A percentile compares a stretch with the other conserved stretches of the same genome.
Conservation (phyloP, 2,797 vertebrate species). For the Otolemur crassicaudatus region DNA sequence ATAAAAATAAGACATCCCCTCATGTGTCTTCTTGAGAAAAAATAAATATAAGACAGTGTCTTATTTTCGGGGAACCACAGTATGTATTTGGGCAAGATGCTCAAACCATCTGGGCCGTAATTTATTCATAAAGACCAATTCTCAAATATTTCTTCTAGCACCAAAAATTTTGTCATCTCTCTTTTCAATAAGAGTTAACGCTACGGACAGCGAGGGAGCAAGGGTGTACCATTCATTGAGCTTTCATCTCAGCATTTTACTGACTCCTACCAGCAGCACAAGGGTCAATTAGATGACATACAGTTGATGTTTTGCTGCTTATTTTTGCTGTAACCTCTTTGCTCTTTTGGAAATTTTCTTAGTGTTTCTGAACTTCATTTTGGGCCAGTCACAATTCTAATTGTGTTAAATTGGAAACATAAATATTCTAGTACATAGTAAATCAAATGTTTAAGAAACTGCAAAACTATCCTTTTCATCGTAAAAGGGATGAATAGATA, state of each 20-base stretch:
- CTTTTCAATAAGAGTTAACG: background rate
- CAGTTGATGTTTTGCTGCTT: background rate
- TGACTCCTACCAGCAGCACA: background rate
- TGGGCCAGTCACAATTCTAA: background rate
- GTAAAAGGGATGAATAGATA: background rate
- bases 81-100: background rate
- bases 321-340: background rate
- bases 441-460: background rate
- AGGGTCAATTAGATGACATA: background rate
- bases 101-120: background rate
- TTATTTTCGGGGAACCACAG: no score
- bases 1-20: no score
- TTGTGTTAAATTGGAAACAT: background rate
- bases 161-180: background rate
- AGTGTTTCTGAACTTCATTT: background rate
- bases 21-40: no score
- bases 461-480: background rate
- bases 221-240: background rate
- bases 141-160: background rate
- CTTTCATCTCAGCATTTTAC: background rate
- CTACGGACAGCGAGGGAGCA: background rate
- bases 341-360: background rate
- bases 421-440: background rate
- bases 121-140: slow-evolving; percentile 30
- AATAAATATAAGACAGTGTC: no score